A percentile compares a stretch with the other conserved stretches of the same genome.
Evolutionary conservation across 2,113 vertebrate species (phyloP).

Genomic region (Grantiella picta): DNA sequence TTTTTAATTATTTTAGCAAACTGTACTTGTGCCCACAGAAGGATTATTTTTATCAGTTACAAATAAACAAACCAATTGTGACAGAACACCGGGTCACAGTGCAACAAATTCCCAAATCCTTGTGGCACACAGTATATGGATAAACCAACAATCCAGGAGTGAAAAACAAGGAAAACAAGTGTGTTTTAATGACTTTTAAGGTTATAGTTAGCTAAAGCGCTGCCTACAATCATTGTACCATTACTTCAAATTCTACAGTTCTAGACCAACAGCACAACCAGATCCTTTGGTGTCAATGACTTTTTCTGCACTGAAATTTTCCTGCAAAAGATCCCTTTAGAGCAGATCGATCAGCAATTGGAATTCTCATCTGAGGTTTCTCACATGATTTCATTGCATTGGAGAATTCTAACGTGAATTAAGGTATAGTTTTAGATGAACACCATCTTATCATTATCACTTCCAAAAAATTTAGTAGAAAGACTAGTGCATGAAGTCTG

Average conservation of each 20-base stretch:
- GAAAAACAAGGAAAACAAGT: neutral
- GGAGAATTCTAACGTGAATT: neutral
- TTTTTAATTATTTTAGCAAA: neutral
- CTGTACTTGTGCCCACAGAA: neutral
- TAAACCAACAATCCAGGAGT: neutral
- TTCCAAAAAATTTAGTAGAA: neutral
- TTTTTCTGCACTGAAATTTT: neutral
- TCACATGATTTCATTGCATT: neutral
- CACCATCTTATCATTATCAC: neutral
- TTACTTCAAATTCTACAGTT: neutral
- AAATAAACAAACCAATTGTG: conserved; percentile 27
- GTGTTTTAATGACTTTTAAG: neutral
- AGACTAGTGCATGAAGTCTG: neutral
- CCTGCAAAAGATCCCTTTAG: neutral
- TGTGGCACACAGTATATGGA: neutral
- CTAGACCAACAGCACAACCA: neutral
- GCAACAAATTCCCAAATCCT: conserved; percentile 10
- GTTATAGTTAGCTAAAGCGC: neutral
- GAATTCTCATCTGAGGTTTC: neutral
- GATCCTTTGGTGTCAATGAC: neutral
- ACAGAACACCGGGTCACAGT: conserved; percentile 16
- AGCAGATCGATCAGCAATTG: neutral
- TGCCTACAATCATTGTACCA: neutral
- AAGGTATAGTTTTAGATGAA: neutral
- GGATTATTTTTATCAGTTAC: conserved; percentile 16